Percentiles rank a stretch among this genome's conserved stretches.
Conservation (phyloP, 37 sponge, comb jelly and placozoan genomes). For the Tethya wilhelma region DNA sequence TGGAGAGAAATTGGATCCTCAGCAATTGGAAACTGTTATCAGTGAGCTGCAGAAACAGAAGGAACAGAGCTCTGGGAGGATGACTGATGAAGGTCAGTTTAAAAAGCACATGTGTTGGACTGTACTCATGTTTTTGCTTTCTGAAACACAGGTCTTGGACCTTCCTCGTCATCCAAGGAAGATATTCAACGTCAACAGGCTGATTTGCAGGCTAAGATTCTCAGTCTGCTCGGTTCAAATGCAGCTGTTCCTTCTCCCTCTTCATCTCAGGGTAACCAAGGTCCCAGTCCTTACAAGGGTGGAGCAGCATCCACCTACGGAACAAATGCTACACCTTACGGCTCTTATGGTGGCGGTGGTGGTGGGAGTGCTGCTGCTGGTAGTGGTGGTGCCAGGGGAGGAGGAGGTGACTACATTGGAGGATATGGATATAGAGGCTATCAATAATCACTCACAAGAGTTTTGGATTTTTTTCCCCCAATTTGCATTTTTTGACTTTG, state of each 20-base stretch:
- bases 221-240: constrained; percentile 81
- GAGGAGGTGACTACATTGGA: constrained; percentile 17
- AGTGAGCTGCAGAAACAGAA: constrained; percentile 53
- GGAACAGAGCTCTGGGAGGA: constrained; percentile 6
- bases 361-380: constrained; percentile 4
- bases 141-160: background rate
- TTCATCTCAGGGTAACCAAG: background rate
- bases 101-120: background rate
- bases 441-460: background rate
- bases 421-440: constrained; percentile 9
- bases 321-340: background rate
- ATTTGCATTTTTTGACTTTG: background rate
- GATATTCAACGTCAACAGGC: constrained; percentile 75
- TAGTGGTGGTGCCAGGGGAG: background rate
- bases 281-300: background rate
- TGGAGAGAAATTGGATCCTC: constrained; percentile 30
- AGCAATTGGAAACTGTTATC: constrained; percentile 46
- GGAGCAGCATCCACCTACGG: background rate
- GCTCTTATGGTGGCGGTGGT: constrained; percentile 1
- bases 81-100: background rate
- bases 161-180: constrained; percentile 1
- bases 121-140: background rate
- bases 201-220: constrained; percentile 86
- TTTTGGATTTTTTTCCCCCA: background rate
- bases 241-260: constrained; percentile 72